Base-by-base conservation (phyloP, 2,797 vertebrate species). In the Bradypodion pumilum region DNA sequence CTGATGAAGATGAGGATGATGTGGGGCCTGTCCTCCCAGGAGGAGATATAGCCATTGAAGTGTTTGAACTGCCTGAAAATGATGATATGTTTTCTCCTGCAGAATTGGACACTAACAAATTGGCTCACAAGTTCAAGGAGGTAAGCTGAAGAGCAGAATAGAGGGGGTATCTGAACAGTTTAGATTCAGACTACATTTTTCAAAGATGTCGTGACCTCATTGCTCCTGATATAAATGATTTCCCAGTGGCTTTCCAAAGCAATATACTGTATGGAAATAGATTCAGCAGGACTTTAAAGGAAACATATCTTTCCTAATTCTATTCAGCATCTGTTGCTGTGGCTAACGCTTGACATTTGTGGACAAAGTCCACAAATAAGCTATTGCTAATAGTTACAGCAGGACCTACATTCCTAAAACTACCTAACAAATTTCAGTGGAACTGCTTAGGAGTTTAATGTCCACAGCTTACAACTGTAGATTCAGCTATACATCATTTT, bases 91-190 rank as follows among this genome's bases (percentile, higher is more conserved):
- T 98, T 94, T 99, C 98, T 40, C 98, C 98, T 1, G 97, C 98
- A 0, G 98, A 99, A 87, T 87, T 99, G 90, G 98, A 99, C 32
- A 97, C 97, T 81, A 96, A 91, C 91, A 99, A 98, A 94, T 97
- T 99, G 82, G 98, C 97, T 93, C 98, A 99, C 96, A 99, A 99
- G 93, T 99, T 99, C 95, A 96, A 98, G 96, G 98, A 99, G 97
- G 98, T 99, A 94, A 93, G 91, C 16, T 59, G 32, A 27, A 76
- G 40, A 46, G 16, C 25, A 27, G 0, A 12, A n/a, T n/a, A n/a
- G 27, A 52, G 49, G 25, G 46, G 68, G 72, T 88, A 84, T 46
- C 21, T 3, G 69, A 73, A 75, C 63, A 52, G 29, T 52, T 76
- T 73, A 52, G 32, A 37, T 87, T 87, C 2, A 62, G 9, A 29